Base-by-base conservation (phyloP, 2,888 invertebrate genomes). In the Monopis laevigella region DNA sequence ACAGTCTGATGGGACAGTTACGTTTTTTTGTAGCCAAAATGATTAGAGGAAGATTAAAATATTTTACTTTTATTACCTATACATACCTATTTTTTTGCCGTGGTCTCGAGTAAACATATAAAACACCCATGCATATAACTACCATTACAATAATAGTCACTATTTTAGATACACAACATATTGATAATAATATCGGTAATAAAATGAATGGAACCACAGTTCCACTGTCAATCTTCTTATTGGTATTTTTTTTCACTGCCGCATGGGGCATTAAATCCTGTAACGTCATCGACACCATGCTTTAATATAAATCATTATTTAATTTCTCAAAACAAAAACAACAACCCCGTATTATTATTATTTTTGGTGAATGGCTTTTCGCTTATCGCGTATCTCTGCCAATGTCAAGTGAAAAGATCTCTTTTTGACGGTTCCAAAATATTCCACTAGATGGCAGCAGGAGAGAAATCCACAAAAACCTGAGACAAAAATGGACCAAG, bases 61-160 rank as follows among this genome's bases (percentile, higher is more conserved):
- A n/a, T 7, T 24, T 24, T 24, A 24, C 24, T 24, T 24, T 24
- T 24, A 7, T 24, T n/a, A n/a, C n/a, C n/a, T n/a, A n/a, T 2
- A 41, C 43, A 24, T 43, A 77, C 80, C 78, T 71, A 54, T 78
- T 78, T 51, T 77, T 77, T 46, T 73, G 66, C n/a, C 64, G 60
- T 28, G 78, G 80, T 45, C 80, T 62, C 13, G 74, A 69, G 35
- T 67, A 57, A 1, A 74, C 71, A 45, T 80, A 80, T 4, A 77
- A 53, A 21, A 59, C 70, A 21, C 68, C 74, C 80, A 80, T 80
- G 26, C 55, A 67, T 43, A 74, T 78, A 13, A 65, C 57, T 7
- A 73, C 63, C 68, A 80, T 72, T 12, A 73, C 51, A 41, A 65
- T 59, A 29, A 72, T 57, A 4, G 80, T 78, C 1, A 71, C 46